Evolutionary conservation across 2,797 vertebrate species (phyloP).

Genomic region (Macroramphosus scolopax): DNA sequence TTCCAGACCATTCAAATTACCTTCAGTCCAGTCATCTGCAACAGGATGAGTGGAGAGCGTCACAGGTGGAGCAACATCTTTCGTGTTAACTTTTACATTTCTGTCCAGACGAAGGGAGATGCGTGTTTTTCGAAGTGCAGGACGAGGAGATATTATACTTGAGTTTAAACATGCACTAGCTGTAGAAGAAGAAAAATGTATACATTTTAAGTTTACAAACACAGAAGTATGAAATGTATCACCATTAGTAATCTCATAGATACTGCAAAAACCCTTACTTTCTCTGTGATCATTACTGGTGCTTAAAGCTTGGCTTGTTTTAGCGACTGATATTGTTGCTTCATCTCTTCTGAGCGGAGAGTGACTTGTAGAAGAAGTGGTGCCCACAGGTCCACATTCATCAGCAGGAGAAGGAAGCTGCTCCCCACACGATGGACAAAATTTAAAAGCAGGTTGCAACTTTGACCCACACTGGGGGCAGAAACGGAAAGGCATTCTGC

Average conservation of each 20-base stretch:
- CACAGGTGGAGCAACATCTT: conserved; percentile 10
- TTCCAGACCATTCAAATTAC: conserved; percentile 13
- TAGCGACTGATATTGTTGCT: neutral
- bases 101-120: conserved; percentile 40
- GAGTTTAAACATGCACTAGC: neutral
- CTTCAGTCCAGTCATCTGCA: conserved; percentile 13
- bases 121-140: conserved; percentile 53
- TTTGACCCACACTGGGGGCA: conserved; percentile 87
- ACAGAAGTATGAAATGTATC: neutral
- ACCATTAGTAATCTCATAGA: neutral
- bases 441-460: conserved; percentile 79
- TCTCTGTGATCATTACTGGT: conserved; percentile 3
- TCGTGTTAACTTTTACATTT: conserved; percentile 22
- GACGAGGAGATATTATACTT: conserved; percentile 38
- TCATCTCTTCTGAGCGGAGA: conserved; percentile 4
- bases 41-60: no score
- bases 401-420: conserved; percentile 63
- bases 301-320: conserved; percentile 10
- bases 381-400: conserved; percentile 6
- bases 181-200: conserved; percentile 19
- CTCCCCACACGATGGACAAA: conserved; percentile 86
- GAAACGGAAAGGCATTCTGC: conserved; percentile 79
- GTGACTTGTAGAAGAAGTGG: neutral
- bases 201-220: neutral
- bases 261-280: neutral